phyloP scores from a whole-genome alignment of 2,113 vertebrate genomes.

The Calcarius ornatus region DNA sequence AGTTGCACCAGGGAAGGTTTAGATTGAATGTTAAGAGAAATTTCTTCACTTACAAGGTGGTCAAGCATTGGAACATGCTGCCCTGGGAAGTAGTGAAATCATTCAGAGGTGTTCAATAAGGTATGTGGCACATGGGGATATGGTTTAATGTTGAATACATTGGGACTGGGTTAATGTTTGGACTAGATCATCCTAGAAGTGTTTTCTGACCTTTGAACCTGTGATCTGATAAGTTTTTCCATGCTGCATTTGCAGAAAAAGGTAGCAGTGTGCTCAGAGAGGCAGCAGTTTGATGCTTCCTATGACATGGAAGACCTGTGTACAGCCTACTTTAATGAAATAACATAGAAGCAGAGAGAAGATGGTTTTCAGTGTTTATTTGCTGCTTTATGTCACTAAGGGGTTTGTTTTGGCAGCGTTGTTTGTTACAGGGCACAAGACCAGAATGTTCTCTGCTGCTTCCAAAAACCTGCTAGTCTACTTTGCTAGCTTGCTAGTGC shows the following conservation, averaged over 20 bases:
- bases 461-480: background rate
- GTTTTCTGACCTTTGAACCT: background rate
- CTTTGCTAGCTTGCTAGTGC: background rate
- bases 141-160: background rate
- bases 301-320: background rate
- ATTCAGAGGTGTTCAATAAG: background rate
- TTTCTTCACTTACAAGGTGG: background rate
- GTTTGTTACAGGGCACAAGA: background rate
- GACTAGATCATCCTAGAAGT: background rate
- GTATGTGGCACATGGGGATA: background rate
- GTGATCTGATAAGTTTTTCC: background rate
- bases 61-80: background rate
- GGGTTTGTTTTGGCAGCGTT: background rate
- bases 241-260: background rate
- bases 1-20: background rate
- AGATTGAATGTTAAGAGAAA: background rate
- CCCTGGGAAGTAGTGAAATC: background rate
- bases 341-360: background rate
- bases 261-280: background rate
- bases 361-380: background rate
- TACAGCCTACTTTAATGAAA: background rate
- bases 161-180: background rate
- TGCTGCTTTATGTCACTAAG: background rate
- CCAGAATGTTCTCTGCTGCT: background rate
- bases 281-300: background rate